Conservation (phyloP, 2,113 vertebrate species). For the Charina bottae region DNA sequence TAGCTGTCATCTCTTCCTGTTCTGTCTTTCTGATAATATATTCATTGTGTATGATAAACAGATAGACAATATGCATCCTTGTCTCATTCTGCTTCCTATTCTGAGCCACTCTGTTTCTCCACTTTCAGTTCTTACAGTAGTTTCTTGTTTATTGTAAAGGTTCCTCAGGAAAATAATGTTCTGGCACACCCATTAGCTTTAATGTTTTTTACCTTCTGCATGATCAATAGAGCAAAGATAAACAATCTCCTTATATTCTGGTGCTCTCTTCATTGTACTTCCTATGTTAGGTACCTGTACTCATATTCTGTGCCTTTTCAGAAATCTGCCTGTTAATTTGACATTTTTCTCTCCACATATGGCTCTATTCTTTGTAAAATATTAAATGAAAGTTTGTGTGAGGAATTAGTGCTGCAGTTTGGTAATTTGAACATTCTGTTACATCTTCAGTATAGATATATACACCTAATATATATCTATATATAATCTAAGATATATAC, state of each 20-base stretch:
- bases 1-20: background rate
- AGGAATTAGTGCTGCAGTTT: background rate
- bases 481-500: no score
- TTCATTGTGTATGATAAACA: no score
- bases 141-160: background rate
- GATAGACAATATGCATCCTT: no score
- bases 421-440: background rate
- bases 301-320: background rate
- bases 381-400: background rate
- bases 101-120: no score
- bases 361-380: background rate
- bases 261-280: background rate
- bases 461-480: no score
- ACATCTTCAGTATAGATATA: background rate
- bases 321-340: background rate
- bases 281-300: background rate
- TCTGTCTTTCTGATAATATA: background rate
- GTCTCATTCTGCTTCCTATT: no score
- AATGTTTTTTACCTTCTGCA: background rate
- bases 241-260: background rate
- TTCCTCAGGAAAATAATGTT: background rate
- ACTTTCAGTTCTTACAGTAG: no score
- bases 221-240: background rate
- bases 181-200: background rate
- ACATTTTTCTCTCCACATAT: background rate